phyloP scores from a whole-genome alignment of 2,113 vertebrate genomes.

The Tylochromis polylepis region DNA sequence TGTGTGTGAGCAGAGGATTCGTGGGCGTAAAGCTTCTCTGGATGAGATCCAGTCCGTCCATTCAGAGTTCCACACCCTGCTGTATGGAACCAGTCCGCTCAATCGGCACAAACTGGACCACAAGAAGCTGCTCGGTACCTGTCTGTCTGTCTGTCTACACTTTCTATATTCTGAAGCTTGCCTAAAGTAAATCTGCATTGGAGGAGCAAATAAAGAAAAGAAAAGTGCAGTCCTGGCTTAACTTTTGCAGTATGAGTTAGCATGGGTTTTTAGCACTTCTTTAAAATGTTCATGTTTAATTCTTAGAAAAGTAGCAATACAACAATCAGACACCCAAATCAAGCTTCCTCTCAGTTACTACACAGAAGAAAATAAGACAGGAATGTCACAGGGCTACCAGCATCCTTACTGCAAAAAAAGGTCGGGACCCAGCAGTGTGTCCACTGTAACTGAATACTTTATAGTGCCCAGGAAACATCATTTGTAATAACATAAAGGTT shows the following conservation, averaged over 20 bases:
- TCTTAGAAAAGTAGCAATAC: not conserved
- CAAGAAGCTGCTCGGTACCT: constrained; percentile 64
- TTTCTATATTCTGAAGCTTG: not conserved
- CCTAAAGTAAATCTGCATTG: not conserved
- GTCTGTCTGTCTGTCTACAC: not conserved
- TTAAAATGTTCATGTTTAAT: not conserved
- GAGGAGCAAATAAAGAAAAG: not conserved
- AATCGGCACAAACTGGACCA: constrained; percentile 70
- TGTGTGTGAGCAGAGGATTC: constrained; percentile 58
- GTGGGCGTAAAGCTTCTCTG: constrained; percentile 64
- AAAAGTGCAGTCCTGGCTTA: not conserved
- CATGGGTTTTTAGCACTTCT: not conserved
- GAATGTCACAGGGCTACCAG: not conserved
- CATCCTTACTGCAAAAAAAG: not conserved
- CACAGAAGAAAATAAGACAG: not conserved
- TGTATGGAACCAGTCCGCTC: constrained; percentile 67
- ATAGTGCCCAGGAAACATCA: not conserved
- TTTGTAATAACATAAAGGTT: not conserved
- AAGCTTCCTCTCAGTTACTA: fast-evolving
- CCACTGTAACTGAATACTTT: not conserved
- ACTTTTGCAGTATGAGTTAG: not conserved
- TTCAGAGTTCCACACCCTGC: constrained; percentile 68
- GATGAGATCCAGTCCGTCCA: constrained; percentile 70
- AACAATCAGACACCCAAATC: not conserved
- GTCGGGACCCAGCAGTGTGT: not conserved